Evolutionary conservation across 1,140 invertebrate genomes (phyloP).

Genomic region (Polypedilum pembai): DNA sequence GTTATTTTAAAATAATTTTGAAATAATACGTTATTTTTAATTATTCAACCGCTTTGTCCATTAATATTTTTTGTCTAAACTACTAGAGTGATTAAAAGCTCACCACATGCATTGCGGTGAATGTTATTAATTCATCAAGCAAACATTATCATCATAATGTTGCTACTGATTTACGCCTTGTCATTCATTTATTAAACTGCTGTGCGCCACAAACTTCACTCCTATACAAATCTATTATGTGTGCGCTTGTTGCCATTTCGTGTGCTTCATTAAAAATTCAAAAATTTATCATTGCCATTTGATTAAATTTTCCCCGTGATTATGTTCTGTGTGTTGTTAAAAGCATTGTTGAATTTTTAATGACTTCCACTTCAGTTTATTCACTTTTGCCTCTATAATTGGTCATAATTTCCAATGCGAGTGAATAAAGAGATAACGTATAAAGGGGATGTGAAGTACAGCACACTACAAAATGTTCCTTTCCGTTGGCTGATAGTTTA

Average conservation of each 20-base stretch:
- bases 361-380: background rate
- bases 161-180: background rate
- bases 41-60: too few relatives aligned
- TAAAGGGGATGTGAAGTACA: background rate
- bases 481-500: background rate
- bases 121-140: background rate
- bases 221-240: background rate
- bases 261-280: constrained; percentile 19
- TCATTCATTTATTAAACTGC: background rate
- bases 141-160: background rate
- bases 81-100: too few relatives aligned
- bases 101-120: background rate
- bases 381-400: background rate
- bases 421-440: too few relatives aligned
- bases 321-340: background rate
- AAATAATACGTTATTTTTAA: too few relatives aligned
- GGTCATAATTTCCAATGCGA: background rate
- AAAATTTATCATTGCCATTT: constrained; percentile 5
- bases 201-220: background rate
- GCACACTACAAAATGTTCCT: background rate
- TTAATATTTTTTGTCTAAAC: too few relatives aligned
- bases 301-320: constrained; percentile 26
- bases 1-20: too few relatives aligned
- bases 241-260: background rate
- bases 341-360: constrained; percentile 19